Conservation (phyloP, 2,888 invertebrate genomes). For the Apotomis turbidana region DNA sequence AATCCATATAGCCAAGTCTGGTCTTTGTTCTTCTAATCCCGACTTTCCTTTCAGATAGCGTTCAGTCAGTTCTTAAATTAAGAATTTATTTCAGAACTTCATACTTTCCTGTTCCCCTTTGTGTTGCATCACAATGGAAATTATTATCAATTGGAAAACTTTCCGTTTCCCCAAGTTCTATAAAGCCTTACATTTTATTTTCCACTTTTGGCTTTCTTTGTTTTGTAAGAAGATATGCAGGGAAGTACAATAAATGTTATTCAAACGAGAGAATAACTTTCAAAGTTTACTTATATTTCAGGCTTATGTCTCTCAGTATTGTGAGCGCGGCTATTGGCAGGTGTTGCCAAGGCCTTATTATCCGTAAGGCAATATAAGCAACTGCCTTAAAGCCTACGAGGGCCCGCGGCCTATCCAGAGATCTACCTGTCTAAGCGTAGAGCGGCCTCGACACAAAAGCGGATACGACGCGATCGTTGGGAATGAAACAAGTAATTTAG, state of each 20-base stretch:
- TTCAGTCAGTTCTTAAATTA: constrained; percentile 80
- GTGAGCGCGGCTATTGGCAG: constrained; percentile 11
- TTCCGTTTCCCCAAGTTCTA: constrained; percentile 71
- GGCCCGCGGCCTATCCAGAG: too few species aligned
- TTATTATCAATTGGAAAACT: constrained; percentile 82
- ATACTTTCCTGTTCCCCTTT: constrained; percentile 77
- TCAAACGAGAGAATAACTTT: constrained; percentile 34
- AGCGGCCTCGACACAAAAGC: too few species aligned
- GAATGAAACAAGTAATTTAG: too few species aligned
- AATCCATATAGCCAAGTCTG: constrained; percentile 60
- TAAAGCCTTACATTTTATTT: constrained; percentile 75
- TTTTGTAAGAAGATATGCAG: constrained; percentile 53
- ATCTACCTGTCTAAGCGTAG: too few species aligned
- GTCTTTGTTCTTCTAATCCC: constrained; percentile 78
- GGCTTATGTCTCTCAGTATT: constrained; percentile 3
- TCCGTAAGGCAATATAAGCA: too few species aligned
- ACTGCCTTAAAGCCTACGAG: too few species aligned
- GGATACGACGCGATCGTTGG: too few species aligned
- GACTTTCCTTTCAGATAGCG: constrained; percentile 77
- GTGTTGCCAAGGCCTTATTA: too few species aligned
- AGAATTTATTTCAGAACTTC: constrained; percentile 81
- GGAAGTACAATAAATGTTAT: constrained; percentile 41
- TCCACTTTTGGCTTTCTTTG: constrained; percentile 68
- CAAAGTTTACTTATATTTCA: constrained; percentile 37
- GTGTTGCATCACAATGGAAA: constrained; percentile 80